A percentile compares a stretch with the other conserved stretches of the same genome.
Evolutionary conservation across 1,140 invertebrate genomes (phyloP).

Genomic region (Heliconius himera): DNA sequence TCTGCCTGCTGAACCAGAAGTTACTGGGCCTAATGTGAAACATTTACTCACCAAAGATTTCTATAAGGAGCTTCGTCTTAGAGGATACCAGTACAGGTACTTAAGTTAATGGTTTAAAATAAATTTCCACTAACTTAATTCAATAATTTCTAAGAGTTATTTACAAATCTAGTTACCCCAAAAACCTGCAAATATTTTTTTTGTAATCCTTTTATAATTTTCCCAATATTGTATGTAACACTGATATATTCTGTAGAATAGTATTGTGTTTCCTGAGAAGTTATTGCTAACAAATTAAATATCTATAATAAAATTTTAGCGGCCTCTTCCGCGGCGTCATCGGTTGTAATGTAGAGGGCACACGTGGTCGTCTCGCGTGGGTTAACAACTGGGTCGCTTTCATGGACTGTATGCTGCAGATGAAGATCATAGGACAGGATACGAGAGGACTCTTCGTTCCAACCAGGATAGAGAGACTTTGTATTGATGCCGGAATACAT

Average conservation of each 20-base stretch:
- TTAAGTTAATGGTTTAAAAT: background rate
- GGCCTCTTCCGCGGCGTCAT: constrained; percentile 87
- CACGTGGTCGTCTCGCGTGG: constrained; percentile 79
- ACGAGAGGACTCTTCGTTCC: constrained; percentile 90
- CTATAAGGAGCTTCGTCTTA: constrained; percentile 94
- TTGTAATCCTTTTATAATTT: background rate
- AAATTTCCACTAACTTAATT: too few species aligned
- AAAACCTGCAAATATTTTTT: background rate
- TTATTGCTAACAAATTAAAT: too few species aligned
- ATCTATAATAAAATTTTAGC: constrained; percentile 40
- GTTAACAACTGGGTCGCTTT: constrained; percentile 94
- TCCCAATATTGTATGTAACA: too few species aligned
- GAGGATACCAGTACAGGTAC: constrained; percentile 94
- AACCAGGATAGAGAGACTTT: constrained; percentile 90
- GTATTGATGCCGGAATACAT: constrained; percentile 89
- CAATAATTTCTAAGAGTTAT: background rate
- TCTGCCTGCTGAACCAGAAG: constrained; percentile 68
- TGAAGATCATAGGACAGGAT: constrained; percentile 90
- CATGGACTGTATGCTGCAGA: constrained; percentile 96
- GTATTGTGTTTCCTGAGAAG: too few species aligned
- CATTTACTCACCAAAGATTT: constrained; percentile 87
- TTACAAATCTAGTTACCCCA: background rate
- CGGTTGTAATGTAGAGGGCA: constrained; percentile 76
- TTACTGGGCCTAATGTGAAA: constrained; percentile 75
- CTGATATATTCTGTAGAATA: too few species aligned